These are phyloP conservation scores for Hemithea aestivaria DNA, from an alignment of 2,888 invertebrate species.

Conservation along the genomic window DNA sequence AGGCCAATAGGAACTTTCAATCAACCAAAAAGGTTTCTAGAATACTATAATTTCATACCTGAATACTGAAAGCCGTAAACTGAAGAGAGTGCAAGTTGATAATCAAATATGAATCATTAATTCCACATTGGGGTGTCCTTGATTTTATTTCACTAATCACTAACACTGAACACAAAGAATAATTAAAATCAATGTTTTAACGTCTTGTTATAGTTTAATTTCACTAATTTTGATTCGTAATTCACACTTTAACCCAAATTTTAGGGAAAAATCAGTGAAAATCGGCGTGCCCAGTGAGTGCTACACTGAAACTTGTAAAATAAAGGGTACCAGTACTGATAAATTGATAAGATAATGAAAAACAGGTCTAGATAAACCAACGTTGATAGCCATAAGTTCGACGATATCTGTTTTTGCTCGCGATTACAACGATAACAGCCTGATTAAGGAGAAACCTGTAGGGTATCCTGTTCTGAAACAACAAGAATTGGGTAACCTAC, in stretches of 20 bases:
- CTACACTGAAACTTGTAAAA: slow-evolving; percentile 51
- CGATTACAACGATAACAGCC: slow-evolving; percentile 61
- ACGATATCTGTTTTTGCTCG: slow-evolving; percentile 57
- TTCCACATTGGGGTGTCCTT: no score
- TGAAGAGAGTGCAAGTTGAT: no score
- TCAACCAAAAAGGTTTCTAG: no score
- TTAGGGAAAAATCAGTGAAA: slow-evolving; percentile 13
- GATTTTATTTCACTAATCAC: no score
- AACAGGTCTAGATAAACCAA: slow-evolving; percentile 76
- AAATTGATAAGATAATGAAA: slow-evolving; percentile 70
- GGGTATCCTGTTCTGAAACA: slow-evolving; percentile 3
- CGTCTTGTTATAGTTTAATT: no score
- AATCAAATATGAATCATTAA: no score
- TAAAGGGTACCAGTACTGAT: slow-evolving; percentile 55
- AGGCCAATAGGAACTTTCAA: no score
- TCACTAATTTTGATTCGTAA: neutral
- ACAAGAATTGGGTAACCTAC: no score
- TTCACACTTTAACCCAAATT: neutral
- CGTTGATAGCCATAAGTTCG: slow-evolving; percentile 52
- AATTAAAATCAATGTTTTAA: no score
- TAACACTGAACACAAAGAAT: no score
- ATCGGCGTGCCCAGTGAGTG: slow-evolving; percentile 49
- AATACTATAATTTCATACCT: no score
- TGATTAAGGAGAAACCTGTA: slow-evolving; percentile 48
- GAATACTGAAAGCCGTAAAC: no score